Evolutionary conservation across 1,140 invertebrate species (phyloP).

Genomic region (Philaenus spumarius): DNA sequence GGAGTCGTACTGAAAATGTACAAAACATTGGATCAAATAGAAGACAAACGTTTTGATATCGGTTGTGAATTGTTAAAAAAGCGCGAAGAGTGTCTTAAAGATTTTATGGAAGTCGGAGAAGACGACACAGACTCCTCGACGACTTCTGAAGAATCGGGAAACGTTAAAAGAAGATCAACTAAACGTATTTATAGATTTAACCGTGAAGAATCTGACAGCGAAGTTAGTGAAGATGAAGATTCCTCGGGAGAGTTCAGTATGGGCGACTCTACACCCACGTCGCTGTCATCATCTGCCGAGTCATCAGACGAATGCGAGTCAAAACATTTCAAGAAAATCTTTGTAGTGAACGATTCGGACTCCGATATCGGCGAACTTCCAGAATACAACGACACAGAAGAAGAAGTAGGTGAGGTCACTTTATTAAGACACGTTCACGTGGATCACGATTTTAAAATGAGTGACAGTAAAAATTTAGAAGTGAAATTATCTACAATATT

Average conservation of each 20-base stretch:
- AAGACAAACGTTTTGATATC: not conserved
- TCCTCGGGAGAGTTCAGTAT: conserved; percentile 20
- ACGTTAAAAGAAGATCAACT: conserved; percentile 3
- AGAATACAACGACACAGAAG: not conserved
- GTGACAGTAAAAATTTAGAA: too few relatives aligned
- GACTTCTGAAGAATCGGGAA: conserved; percentile 16
- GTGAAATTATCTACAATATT: too few relatives aligned
- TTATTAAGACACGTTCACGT: conserved; percentile 1
- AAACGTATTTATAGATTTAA: conserved; percentile 20
- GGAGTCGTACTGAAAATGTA: conserved; percentile 24
- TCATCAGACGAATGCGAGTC: conserved; percentile 17
- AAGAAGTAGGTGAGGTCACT: conserved; percentile 4
- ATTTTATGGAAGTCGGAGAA: conserved; percentile 17
- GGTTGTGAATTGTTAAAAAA: not conserved
- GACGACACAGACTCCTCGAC: conserved; percentile 12
- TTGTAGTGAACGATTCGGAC: conserved; percentile 15
- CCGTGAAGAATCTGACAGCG: not conserved
- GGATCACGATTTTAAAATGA: too few relatives aligned
- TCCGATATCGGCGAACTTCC: conserved; percentile 8
- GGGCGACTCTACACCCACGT: conserved; percentile 5
- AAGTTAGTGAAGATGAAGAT: conserved; percentile 12
- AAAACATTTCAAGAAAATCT: conserved; percentile 6
- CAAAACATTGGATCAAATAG: conserved; percentile 13
- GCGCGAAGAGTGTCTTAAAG: conserved; percentile 14
- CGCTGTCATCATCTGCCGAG: conserved; percentile 21